Evolutionary conservation across 1,140 invertebrate species (phyloP).

Genomic region (Cyclina sinensis): DNA sequence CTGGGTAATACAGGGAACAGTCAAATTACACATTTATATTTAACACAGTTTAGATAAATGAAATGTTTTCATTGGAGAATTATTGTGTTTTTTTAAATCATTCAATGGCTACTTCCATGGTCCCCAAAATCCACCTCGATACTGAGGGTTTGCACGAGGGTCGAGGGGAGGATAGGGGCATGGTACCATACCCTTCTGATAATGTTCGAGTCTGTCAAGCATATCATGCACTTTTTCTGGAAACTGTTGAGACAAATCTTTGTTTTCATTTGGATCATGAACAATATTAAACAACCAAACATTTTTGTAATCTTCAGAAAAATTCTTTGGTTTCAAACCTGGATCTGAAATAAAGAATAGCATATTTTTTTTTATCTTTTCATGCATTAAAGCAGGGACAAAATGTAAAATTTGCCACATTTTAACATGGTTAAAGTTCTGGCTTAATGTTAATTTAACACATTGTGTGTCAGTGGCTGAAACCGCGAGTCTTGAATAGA

Average conservation of each 20-base stretch:
- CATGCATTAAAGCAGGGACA: too few relatives aligned
- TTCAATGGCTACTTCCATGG: background rate
- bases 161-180: background rate
- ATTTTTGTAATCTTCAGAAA: conserved; percentile 68
- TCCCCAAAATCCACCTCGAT: background rate
- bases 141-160: background rate
- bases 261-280: background rate
- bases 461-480: too few relatives aligned
- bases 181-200: background rate
- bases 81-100: too few relatives aligned
- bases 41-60: too few relatives aligned
- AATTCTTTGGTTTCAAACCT: background rate
- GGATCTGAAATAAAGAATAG: background rate
- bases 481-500: too few relatives aligned
- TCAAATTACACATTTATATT: too few relatives aligned
- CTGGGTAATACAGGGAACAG: too few relatives aligned
- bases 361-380: background rate
- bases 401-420: too few relatives aligned
- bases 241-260: background rate
- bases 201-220: background rate
- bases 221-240: background rate
- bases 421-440: too few relatives aligned
- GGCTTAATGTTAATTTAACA: too few relatives aligned
- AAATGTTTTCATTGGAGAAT: too few relatives aligned
- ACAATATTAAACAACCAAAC: conserved; percentile 38